A percentile compares a stretch with the other conserved stretches of the same genome.
Evolutionary conservation across 2,797 vertebrate genomes (phyloP).

Genomic region (Odontamblyopus lacepedii): DNA sequence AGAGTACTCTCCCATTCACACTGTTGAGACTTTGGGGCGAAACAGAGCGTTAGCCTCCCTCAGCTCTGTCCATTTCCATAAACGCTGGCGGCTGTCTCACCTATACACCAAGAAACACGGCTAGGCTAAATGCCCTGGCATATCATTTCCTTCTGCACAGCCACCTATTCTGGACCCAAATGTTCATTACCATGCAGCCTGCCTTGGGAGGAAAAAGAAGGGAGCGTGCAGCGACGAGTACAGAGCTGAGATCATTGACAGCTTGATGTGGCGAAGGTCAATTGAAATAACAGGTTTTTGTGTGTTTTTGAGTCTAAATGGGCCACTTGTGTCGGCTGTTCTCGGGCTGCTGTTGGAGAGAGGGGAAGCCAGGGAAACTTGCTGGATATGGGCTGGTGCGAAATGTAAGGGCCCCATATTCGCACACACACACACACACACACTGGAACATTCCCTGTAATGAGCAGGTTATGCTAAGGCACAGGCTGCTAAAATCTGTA

Average conservation of each 20-base stretch:
- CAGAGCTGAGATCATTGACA: slow-evolving; percentile 86
- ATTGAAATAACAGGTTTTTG: slow-evolving; percentile 88
- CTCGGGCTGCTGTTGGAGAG: slow-evolving; percentile 58
- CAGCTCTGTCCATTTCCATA: slow-evolving; percentile 84
- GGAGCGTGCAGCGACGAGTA: slow-evolving; percentile 71
- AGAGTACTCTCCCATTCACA: slow-evolving; percentile 45
- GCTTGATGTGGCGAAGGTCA: slow-evolving; percentile 86
- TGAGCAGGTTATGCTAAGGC: slow-evolving; percentile 83
- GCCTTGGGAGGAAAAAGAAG: slow-evolving; percentile 69
- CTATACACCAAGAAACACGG: slow-evolving; percentile 75
- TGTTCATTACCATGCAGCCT: slow-evolving; percentile 82
- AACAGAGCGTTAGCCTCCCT: slow-evolving; percentile 65
- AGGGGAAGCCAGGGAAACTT: slow-evolving; percentile 66
- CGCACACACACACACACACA: slow-evolving; percentile 27
- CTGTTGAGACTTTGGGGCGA: slow-evolving; percentile 65
- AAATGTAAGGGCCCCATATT: slow-evolving; percentile 47
- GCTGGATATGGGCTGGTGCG: slow-evolving; percentile 58
- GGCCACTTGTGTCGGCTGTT: slow-evolving; percentile 77
- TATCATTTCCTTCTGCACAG: slow-evolving; percentile 71
- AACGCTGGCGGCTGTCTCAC: slow-evolving; percentile 84
- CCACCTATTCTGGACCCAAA: slow-evolving; percentile 76
- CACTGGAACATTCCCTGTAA: slow-evolving; percentile 65
- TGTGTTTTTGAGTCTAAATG: slow-evolving; percentile 83
- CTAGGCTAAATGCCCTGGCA: slow-evolving; percentile 82
- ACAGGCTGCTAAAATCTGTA: slow-evolving; percentile 82